Evolutionary conservation across 2,888 invertebrate species (phyloP).

Genomic region (Melanostoma mellinum): DNA sequence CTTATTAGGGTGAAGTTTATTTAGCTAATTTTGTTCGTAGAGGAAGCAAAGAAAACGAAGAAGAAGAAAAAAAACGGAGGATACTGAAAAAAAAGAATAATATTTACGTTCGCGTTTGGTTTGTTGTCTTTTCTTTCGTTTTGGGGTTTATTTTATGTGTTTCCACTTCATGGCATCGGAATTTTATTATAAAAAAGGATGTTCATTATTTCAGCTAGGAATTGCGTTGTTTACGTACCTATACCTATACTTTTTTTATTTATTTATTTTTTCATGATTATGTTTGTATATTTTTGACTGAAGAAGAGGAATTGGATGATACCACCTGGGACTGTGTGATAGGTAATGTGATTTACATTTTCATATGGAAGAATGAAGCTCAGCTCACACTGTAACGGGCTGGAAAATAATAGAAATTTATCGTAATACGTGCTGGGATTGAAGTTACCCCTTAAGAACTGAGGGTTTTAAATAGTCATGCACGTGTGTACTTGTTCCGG

Average conservation of each 20-base stretch:
- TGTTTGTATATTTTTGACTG: constrained; percentile 9
- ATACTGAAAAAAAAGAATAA: no score
- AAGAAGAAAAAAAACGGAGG: no score
- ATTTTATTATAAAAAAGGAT: constrained; percentile 27
- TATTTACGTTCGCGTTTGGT: constrained; percentile 54
- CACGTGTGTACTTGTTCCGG: constrained; percentile 9
- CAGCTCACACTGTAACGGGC: constrained; percentile 19
- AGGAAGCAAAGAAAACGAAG: neutral
- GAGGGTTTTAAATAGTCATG: constrained; percentile 19
- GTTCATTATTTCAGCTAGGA: constrained; percentile 28
- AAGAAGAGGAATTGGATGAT: neutral
- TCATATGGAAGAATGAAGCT: constrained; percentile 36
- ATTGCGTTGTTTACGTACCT: constrained; percentile 8
- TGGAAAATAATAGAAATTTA: constrained; percentile 44
- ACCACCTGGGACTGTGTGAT: constrained; percentile 25
- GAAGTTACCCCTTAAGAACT: neutral
- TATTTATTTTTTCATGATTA: constrained; percentile 15
- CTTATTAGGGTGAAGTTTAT: constrained; percentile 54
- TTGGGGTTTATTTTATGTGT: constrained; percentile 12
- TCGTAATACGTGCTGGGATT: constrained; percentile 34
- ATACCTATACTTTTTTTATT: neutral
- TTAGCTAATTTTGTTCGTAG: constrained; percentile 63
- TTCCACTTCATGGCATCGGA: constrained; percentile 39
- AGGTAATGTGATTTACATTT: constrained; percentile 40
- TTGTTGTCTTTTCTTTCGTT: constrained; percentile 29